Evolutionary conservation across 2,113 vertebrate species (phyloP), one percentile per base, ranked within the genome.

Genomic region (Propithecus coquereli): DNA sequence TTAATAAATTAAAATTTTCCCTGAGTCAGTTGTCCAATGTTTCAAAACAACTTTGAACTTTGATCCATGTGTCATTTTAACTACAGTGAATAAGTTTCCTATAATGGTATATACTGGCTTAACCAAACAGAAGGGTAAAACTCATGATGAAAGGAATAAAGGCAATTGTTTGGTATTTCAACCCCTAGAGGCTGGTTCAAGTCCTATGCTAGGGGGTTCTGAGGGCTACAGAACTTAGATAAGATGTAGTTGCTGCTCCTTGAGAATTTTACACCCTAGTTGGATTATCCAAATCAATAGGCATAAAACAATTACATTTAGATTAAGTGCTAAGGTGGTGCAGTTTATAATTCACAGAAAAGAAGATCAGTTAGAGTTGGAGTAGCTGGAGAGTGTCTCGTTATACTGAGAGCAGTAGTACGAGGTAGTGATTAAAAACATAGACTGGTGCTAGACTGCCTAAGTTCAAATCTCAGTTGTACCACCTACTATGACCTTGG

Each of bases 41-140:
- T 68, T 96, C 80, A 92, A 83, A 83, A 54, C 65, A 94, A 84
- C 18, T 80, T 90, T 97, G 85, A 94, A 68, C 82, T 80, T 93
- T 94, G 90, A 84, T 43, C 76, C 43, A 43, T 76, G 70, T 87
- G 37, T 89, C 57, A 96, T 89, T 97, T 91, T 93, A 93, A 96
- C 18, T 83, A 77, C 18, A 71, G 32, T 71, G 57, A 87, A n/a
- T 90, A 91, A 65, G 10, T 66, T 90, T 94, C 54, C n/a, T 73
- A 57, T 79, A 68, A 90, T 57, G 23, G 8, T 73, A 84, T 94
- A 61, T 54, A 76, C 4, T 40, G 3, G n/a, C 6, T 76, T 84
- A 74, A 68, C 14, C 22, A 85, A 90, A 85, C 8, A 93, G 14
- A 5, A 70, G 7, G 8, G 10, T 50, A 17, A 87, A 84, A 54